Conservation (phyloP, 2,888 invertebrate genomes). For the Cryptocheilus praepositus region DNA sequence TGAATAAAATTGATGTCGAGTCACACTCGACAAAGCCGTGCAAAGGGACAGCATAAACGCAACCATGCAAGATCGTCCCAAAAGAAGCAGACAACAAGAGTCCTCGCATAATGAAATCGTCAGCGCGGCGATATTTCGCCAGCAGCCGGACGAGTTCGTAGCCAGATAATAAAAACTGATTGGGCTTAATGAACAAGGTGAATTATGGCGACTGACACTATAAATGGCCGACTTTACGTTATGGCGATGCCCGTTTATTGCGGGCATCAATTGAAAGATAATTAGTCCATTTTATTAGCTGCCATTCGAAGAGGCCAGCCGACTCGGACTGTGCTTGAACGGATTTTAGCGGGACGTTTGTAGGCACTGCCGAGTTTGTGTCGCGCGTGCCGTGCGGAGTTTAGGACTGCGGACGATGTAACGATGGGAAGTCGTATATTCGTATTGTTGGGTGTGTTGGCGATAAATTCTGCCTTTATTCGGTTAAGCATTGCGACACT, state of each 20-base stretch:
- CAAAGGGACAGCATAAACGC: too few species aligned
- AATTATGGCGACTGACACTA: conserved; percentile 34
- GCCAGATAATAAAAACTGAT: conserved; percentile 35
- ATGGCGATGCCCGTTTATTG: conserved; percentile 32
- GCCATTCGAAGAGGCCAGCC: conserved; percentile 8
- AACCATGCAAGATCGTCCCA: too few species aligned
- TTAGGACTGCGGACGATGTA: too few species aligned
- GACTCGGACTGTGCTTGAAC: neutral
- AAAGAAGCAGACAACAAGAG: conserved; percentile 1
- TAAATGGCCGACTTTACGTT: conserved; percentile 36
- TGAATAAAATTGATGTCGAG: too few species aligned
- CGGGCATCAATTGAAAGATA: conserved; percentile 33
- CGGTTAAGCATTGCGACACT: too few species aligned
- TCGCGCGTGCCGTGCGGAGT: too few species aligned
- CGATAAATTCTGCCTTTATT: too few species aligned
- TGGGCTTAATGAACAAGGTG: conserved; percentile 38
- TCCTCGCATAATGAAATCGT: conserved; percentile 23
- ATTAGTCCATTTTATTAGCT: conserved; percentile 31
- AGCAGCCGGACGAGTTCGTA: conserved; percentile 21
- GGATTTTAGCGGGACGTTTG: neutral
- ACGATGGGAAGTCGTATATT: too few species aligned
- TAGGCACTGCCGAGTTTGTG: too few species aligned
- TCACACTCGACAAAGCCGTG: too few species aligned
- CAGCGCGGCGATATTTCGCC: conserved; percentile 16
- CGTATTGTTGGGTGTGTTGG: too few species aligned